Evolutionary conservation across 2,888 invertebrate genomes (phyloP).

Genomic region (Cybosia mesomella): DNA sequence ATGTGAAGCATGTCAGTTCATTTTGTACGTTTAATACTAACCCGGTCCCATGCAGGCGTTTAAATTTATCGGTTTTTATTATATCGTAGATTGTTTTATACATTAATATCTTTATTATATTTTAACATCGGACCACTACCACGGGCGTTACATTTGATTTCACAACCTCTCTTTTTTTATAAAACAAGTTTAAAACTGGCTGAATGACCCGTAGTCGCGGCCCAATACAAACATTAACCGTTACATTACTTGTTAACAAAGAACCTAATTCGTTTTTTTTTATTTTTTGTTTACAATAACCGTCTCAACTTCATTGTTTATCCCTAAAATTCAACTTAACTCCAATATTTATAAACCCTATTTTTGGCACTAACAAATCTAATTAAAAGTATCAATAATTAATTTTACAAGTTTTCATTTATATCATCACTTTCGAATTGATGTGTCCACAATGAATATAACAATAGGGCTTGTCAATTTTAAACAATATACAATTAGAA

Average conservation of each 20-base stretch:
- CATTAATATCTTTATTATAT: conserved; percentile 67
- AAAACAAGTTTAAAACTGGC: conserved; percentile 83
- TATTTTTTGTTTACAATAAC: conserved; percentile 78
- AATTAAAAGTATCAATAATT: conserved; percentile 74
- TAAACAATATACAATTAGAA: conserved; percentile 34
- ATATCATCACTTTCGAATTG: conserved; percentile 60
- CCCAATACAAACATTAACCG: conserved; percentile 69
- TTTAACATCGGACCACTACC: conserved; percentile 71
- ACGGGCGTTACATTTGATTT: conserved; percentile 74
- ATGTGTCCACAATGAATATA: conserved; percentile 55
- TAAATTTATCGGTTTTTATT: conserved; percentile 63
- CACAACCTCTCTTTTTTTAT: conserved; percentile 81
- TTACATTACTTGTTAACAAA: conserved; percentile 79
- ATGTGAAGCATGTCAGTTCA: conserved; percentile 56
- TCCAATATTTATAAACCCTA: conserved; percentile 80
- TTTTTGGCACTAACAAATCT: conserved; percentile 86
- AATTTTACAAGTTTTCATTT: conserved; percentile 61
- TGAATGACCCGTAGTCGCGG: conserved; percentile 72
- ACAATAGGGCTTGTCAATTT: conserved; percentile 52
- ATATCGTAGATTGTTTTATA: conserved; percentile 73
- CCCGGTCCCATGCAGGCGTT: conserved; percentile 81
- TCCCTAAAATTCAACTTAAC: conserved; percentile 81
- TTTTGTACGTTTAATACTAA: conserved; percentile 70
- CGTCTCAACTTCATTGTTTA: conserved; percentile 67
- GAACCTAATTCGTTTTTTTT: conserved; percentile 83